A percentile compares a stretch with the other conserved stretches of the same genome.
Evolutionary conservation across 37 sponge, comb jelly and placozoan species (phyloP).

Genomic region (Mnemiopsis leidyi): DNA sequence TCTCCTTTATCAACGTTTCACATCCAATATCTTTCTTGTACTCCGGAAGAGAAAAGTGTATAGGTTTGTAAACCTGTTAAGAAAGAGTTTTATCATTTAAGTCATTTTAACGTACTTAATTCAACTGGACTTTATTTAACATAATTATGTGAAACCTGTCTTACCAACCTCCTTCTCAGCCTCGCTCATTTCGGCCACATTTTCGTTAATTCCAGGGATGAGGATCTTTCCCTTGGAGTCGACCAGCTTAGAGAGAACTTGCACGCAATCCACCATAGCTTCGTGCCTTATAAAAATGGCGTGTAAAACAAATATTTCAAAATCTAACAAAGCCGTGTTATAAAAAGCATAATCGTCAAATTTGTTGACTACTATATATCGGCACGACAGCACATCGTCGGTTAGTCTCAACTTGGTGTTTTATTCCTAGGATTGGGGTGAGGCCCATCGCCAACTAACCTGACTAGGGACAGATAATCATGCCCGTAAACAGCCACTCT

Average conservation of each 20-base stretch:
- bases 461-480: no score
- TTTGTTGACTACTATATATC: no score
- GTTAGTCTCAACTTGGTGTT: no score
- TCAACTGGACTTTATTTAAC: no score
- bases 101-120: no score
- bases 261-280: constrained; percentile 65
- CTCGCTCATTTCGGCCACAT: constrained; percentile 35
- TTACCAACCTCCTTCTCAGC: constrained; percentile 17
- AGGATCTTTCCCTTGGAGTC: constrained; percentile 64
- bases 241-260: constrained; percentile 48
- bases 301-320: neutral
- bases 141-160: no score
- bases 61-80: constrained; percentile 31
- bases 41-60: constrained; percentile 13
- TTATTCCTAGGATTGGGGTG: no score
- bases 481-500: no score
- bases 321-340: neutral
- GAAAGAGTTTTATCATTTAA: no score
- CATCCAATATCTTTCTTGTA: constrained; percentile 62
- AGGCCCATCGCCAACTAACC: no score
- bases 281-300: constrained; percentile 47
- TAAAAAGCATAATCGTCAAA: no score
- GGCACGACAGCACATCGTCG: no score
- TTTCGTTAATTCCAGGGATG: constrained; percentile 66
- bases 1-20: neutral